A percentile compares a stretch with the other conserved stretches of the same genome.
phyloP scores from a whole-genome alignment of 2,113 vertebrate species.

The Brevimyrus niger region DNA sequence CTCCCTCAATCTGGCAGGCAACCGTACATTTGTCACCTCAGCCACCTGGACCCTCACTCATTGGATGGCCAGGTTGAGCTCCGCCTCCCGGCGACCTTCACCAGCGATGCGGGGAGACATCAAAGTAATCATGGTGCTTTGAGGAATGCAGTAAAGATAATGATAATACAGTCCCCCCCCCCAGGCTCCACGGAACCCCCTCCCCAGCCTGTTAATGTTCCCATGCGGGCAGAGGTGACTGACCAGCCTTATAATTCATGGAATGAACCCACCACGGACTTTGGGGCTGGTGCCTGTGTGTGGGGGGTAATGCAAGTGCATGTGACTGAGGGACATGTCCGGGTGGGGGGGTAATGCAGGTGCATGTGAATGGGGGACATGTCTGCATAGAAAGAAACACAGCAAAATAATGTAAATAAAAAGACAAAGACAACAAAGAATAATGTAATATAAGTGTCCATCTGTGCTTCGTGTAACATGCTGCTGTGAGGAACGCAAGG shows the following conservation, averaged over 20 bases:
- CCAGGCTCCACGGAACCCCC: slow-evolving; percentile 38
- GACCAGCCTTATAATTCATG: slow-evolving; percentile 70
- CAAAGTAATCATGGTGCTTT: slow-evolving; percentile 75
- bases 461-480: not conserved
- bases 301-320: not conserved
- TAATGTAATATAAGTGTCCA: not conserved
- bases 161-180: slow-evolving; percentile 49
- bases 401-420: not conserved
- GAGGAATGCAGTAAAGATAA: slow-evolving; percentile 70
- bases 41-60: not conserved
- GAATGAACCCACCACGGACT: slow-evolving; percentile 48
- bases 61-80: slow-evolving; percentile 12
- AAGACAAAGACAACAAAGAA: not conserved
- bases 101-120: slow-evolving; percentile 51
- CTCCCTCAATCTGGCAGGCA: not conserved
- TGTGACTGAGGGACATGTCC: not conserved
- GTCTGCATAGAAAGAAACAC: not conserved
- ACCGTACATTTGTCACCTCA: too few species aligned
- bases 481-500: not conserved
- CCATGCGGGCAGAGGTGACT: slow-evolving; percentile 67
- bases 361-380: too few species aligned
- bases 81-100: slow-evolving; percentile 50
- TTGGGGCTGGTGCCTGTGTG: too few species aligned
- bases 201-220: slow-evolving; percentile 76
- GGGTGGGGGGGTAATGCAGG: not conserved